Percentiles rank a stretch among this genome's conserved stretches.
phyloP scores from a whole-genome alignment of 2,888 invertebrate species.

The Sussaba pulchella region DNA sequence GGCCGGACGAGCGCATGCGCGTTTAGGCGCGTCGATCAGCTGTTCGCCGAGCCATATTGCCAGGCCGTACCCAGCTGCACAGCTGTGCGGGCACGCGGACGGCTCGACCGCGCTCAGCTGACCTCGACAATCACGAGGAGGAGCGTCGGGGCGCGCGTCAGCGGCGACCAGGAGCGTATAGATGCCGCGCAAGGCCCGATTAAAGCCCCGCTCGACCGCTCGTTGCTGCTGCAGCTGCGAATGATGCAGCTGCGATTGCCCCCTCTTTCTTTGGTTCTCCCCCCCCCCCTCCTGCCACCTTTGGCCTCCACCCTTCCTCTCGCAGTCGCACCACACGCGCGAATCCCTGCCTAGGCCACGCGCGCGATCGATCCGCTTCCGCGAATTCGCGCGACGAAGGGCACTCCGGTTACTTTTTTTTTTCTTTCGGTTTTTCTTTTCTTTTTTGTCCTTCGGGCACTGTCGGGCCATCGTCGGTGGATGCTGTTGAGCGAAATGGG shows the following conservation, averaged over 20 bases:
- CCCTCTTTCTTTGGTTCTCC: background rate
- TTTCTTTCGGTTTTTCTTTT: too few species aligned
- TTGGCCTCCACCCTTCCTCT: background rate
- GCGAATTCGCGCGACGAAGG: slow-evolving; percentile 34
- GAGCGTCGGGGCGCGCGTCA: slow-evolving; percentile 16
- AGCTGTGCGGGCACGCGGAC: slow-evolving; percentile 76
- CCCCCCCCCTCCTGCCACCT: background rate
- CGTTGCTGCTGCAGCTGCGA: too few species aligned
- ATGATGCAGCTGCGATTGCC: too few species aligned
- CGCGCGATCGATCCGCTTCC: slow-evolving; percentile 34
- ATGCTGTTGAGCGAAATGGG: too few species aligned
- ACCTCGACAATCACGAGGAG: slow-evolving; percentile 74
- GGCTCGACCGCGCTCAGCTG: slow-evolving; percentile 80
- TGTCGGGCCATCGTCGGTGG: too few species aligned
- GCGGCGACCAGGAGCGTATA: slow-evolving; percentile 56
- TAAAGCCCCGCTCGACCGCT: slow-evolving; percentile 18
- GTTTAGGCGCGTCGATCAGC: slow-evolving; percentile 76
- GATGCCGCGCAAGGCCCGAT: slow-evolving; percentile 21
- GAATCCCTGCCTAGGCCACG: slow-evolving; percentile 1
- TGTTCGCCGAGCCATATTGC: slow-evolving; percentile 81
- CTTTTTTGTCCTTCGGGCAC: too few species aligned
- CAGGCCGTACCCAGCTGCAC: slow-evolving; percentile 77
- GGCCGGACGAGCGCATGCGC: slow-evolving; percentile 73
- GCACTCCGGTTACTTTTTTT: background rate
- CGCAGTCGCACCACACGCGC: background rate